Evolutionary conservation across 2,888 invertebrate species (phyloP), one percentile per base, ranked within the genome.

Genomic region (Drosophila kokeensis): DNA sequence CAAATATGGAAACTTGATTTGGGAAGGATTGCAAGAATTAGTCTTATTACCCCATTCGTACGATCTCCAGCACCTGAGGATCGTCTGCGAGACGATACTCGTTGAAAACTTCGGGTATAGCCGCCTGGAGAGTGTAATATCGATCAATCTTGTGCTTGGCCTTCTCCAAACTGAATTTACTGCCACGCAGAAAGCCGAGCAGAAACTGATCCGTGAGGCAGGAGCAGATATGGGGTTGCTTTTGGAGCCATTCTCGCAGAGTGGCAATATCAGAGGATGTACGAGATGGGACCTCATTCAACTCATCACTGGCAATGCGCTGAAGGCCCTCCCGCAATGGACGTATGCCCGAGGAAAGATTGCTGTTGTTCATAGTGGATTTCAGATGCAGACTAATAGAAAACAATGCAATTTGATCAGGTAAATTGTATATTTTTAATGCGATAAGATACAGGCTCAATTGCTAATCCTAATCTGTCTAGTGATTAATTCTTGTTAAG

Each of bases 101-200:
- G 53, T 86, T 93, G 77, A 94, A 95, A 60, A 95, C 93, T 86
- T 96, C 95, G 0, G 95, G 95, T n/a, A 95, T 93, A 50, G 94
- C 92, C 0, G 94, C 93, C 84, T 94, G 94, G 48, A 93, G 79
- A 0, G 95, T 94, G 82, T 95, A 95, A 83, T 94, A 95, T 91
- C 94, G 94, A 80, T 95, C 95, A 8, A 95, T 80, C 82, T 95
- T 95, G 62, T 93, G 92, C 82, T 95, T 95, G 4, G 94, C 94
- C 61, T 93, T 92, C 76, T 95, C 94, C 78, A 94, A 79, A 68
- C 94, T 94, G 82, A 93, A 94, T 82, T 95, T 95, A 64, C 94
- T 93, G 13, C 94, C 94, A 21, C 95, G 92, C 40, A 95, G 87
- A 81, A 94, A 95, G 3, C 93, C 89, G n/a, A 94, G 72, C 15